Evolutionary conservation across 1,140 invertebrate genomes (phyloP), one percentile per base, ranked within the genome.

Genomic region (Dendrolimus punctatus): DNA sequence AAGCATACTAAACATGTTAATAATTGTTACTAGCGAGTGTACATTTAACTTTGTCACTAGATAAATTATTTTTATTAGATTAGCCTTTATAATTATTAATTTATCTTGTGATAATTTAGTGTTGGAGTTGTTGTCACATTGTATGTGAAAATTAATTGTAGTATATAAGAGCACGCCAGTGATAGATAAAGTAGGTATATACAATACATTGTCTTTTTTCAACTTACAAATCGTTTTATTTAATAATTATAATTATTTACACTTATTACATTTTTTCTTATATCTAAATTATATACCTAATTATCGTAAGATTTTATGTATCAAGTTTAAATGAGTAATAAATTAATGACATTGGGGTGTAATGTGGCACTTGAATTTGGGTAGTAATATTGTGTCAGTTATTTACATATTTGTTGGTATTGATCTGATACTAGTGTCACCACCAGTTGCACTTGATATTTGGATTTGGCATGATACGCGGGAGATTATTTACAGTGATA

Each of bases 321-420:
- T 76, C 68, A 69, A 68, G 60, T 53, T 60, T 73, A 59, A 71
- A 76, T 85, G 76, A 85, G 71, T 68, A 85, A 85, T 85, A 85
- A 85, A 85, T 85, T 82, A 85, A 81, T 82, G 78, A 81, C 44
- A 80, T 76, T 75, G 69, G 52, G 60, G 58, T 64, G 64, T 71
- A 62, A 68, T 62, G 70, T 79, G 78, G 73, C 77, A 75, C 76
- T 60, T 73, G 50, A 54, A 65, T 45, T 23, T 23, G 45, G 50
- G 45, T 38, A 37, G 62, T 59, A 65, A 37, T 55, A 51, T 60
- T 56, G 51, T 58, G 49, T 68, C 58, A 64, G 66, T 68, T 81
- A 81, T 81, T 73, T 79, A 81, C 76, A 81, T 61, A 49, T 54
- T 23, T 23, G 23, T 9, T 49, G 8, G 42, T 44, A 40, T 60